Base-by-base conservation (phyloP, 2,888 invertebrate species). In the Colostygia pectinataria region DNA sequence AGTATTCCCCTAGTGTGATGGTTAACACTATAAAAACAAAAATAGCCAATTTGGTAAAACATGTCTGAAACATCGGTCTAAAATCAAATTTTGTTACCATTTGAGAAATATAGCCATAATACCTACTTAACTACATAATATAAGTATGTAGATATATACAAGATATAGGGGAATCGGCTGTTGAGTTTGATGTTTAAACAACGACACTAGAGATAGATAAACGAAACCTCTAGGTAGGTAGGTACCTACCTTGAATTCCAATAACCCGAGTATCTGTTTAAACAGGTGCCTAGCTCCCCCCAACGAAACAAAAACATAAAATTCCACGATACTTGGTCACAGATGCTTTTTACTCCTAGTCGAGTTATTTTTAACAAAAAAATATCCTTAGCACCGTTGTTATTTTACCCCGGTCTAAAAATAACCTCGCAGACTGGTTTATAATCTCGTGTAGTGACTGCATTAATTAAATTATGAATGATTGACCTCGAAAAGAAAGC, bases 401-500 rank as follows among this genome's bases (percentile, higher is more conserved):
- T 36, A 50, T 45, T n/a, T 36, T 41, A 52, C 47, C 33, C 29
- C 24, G 12, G 15, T 42, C 42, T 47, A 43, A 42, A 52, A 46
- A 46, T 52, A 52, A 24, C 2, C 46, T n/a, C 2, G 37, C 38
- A 34, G 33, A 39, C 42, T 25, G 45, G 37, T 23, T 51, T 31
- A 36, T 20, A 20, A 4, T 20, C 15, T 15, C 15, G 15, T 20
- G 20, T 20, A 6, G 5, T 20, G 20, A 20, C 20, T n/a, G 20
- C 4, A 6, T 20, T 20, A 20, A 20, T 20, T 6, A 20, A 20
- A 20, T 20, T 6, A 20, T 48, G 29, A 49, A 41, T 45, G 40
- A 53, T 57, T 74, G 86, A 80, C 86, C 86, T 85, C 77, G 20
- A 72, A 80, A 84, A 79, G 85, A 87, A 87, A 87, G 86, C 71